phyloP scores from a whole-genome alignment of 23 tunicate genomes.

The Halocynthia aurantium region DNA sequence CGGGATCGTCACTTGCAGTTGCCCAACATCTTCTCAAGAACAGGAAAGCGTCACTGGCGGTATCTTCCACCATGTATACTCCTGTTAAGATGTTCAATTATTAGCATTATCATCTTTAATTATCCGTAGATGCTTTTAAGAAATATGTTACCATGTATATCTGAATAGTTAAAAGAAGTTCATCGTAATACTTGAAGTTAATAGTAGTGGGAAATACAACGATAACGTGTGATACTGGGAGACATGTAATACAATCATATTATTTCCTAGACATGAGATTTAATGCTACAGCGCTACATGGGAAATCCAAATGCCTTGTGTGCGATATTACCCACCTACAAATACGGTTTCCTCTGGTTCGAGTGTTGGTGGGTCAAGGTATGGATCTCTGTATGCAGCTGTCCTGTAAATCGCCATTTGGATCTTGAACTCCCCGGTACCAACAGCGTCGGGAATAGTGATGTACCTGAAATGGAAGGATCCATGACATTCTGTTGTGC shows the following conservation, averaged over 20 bases:
- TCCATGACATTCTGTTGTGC: neutral
- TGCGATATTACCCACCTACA: slow-evolving; percentile 43
- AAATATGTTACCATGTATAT: no score
- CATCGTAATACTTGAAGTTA: no score
- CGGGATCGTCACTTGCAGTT: slow-evolving; percentile 61
- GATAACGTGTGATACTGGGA: neutral
- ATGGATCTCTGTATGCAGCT: slow-evolving; percentile 44
- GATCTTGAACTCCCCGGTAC: slow-evolving; percentile 73
- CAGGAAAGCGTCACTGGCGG: slow-evolving; percentile 44
- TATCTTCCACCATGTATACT: slow-evolving; percentile 41
- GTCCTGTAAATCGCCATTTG: slow-evolving; percentile 80
- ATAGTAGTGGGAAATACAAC: no score
- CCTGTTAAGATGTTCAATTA: slow-evolving; percentile 19
- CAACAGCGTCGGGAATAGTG: slow-evolving; percentile 64
- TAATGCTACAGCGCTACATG: neutral
- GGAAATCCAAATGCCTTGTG: neutral
- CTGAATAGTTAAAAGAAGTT: no score
- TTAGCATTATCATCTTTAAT: no score
- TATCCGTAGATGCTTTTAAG: no score
- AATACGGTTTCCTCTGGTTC: slow-evolving; percentile 61
- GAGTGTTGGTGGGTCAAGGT: slow-evolving; percentile 40
- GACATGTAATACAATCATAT: neutral
- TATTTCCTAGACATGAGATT: neutral
- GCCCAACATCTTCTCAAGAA: slow-evolving; percentile 91
- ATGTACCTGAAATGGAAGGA: slow-evolving; percentile 37